These are phyloP conservation scores for Eulemur mongoz DNA, from an alignment of 2,797 vertebrate species.

Conservation along the genomic window DNA sequence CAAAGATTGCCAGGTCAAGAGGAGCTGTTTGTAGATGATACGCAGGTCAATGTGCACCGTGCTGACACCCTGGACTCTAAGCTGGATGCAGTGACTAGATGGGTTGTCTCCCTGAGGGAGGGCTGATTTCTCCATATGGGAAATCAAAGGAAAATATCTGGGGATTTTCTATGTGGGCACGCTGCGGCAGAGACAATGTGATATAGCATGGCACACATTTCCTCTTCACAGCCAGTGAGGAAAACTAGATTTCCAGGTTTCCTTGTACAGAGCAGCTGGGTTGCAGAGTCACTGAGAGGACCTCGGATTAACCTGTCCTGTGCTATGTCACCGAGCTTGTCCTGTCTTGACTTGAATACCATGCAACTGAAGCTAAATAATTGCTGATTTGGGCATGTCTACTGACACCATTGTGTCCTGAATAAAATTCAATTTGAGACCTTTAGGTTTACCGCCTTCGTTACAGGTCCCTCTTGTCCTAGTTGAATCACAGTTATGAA, in stretches of 20 bases:
- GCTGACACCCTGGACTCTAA: not conserved
- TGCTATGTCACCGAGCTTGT: not conserved
- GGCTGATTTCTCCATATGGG: not conserved
- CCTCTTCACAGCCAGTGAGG: not conserved
- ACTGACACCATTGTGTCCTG: not conserved
- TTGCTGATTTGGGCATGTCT: not conserved
- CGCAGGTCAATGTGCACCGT: accelerated
- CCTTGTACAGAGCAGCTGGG: not conserved
- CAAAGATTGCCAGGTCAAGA: not conserved
- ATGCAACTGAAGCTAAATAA: not conserved
- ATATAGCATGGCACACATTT: not conserved
- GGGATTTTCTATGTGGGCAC: not conserved
- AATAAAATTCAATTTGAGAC: not conserved
- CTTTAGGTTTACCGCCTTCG: not conserved
- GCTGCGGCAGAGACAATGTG: not conserved
- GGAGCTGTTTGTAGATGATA: not conserved
- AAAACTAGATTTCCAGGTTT: not conserved
- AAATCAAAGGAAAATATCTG: not conserved
- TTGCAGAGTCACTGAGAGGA: not conserved
- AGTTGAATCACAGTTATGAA: not conserved
- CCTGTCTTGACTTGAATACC: not conserved
- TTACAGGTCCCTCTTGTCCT: not conserved
- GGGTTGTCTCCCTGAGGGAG: not conserved
- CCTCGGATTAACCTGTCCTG: not conserved
- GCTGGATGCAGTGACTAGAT: not conserved